A percentile compares a stretch with the other conserved stretches of the same genome.
Conservation (phyloP, 2,888 invertebrate genomes). For the Gibbula magus region DNA sequence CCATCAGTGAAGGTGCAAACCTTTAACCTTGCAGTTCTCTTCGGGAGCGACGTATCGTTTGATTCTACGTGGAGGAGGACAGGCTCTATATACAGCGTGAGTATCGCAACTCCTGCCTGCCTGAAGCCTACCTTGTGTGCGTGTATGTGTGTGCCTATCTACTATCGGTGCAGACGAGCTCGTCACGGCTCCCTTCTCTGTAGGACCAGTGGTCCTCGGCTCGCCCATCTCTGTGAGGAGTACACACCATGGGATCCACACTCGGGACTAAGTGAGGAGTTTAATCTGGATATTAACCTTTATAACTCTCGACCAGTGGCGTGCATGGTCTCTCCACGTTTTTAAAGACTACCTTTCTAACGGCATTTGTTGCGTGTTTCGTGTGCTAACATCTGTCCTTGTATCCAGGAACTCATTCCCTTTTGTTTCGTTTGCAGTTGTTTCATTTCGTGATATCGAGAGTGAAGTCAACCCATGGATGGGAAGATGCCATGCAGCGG, state of each 20-base stretch:
- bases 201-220: neutral
- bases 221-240: neutral
- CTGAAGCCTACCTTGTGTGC: neutral
- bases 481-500: neutral
- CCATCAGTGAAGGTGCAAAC: conserved; percentile 7
- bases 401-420: neutral
- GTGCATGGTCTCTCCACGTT: neutral
- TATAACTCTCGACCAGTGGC: neutral
- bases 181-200: neutral
- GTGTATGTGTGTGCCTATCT: conserved; percentile 24
- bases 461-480: neutral
- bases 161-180: neutral
- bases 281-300: neutral
- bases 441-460: conserved; percentile 17
- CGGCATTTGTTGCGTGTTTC: neutral
- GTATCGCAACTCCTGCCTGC: neutral
- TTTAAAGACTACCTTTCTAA: neutral
- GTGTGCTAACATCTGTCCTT: conserved; percentile 11
- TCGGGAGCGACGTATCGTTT: conserved; percentile 18
- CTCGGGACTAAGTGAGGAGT: neutral
- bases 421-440: conserved; percentile 22
- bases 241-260: neutral
- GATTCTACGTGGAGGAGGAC: conserved; percentile 16
- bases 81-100: conserved; percentile 14
- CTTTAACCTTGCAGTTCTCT: conserved; percentile 13